Base-by-base conservation (phyloP, 2,888 invertebrate species). In the Belgica antarctica region DNA sequence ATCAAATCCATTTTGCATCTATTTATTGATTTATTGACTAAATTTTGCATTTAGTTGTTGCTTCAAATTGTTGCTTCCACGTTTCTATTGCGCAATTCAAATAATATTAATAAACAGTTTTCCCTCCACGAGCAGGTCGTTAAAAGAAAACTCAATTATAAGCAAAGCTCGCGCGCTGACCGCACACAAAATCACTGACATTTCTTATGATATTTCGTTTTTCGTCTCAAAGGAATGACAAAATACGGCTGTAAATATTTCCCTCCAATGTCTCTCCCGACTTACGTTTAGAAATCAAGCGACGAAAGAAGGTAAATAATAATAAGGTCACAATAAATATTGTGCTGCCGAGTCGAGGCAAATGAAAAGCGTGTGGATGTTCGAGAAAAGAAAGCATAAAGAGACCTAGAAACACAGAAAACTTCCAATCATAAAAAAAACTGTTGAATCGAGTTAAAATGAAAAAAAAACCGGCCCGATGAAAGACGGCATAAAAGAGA, bases 351-450 rank as follows among this genome's bases (percentile, higher is more conserved):
- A 41, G 52, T 52, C 12, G 22, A 52, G 19, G 19, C 2, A 15
- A 19, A 24, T 27, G 27, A 59, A 15, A 59, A 27, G 59, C 27
- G 59, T 22, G 27, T 27, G 27, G 24, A 59, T n/a, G n/a, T n/a
- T 12, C 19, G 36, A 57, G 68, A 68, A 68, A 68, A 68, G 68
- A 68, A 68, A 68, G 68, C 68, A 68, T 57, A 46, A n/a, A 68
- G 24, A 68, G 68, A 68, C 68, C 68, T 68, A 68, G 68, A 68
- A 68, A 68, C 68, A 68, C 68, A 68, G 68, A 68, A 41, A 66
- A 27, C 25, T 31, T 41, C 63, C 47, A 47, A 57, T 34, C 19
- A 34, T n/a, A n/a, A n/a, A 57, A 68, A 27, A 19, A 3, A 12
- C 19, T 41, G 46, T 25, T n/a, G 27, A 52, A 66, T 24, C n/a